Base-by-base conservation (phyloP, 1,140 invertebrate species). In the Diprion similis region DNA sequence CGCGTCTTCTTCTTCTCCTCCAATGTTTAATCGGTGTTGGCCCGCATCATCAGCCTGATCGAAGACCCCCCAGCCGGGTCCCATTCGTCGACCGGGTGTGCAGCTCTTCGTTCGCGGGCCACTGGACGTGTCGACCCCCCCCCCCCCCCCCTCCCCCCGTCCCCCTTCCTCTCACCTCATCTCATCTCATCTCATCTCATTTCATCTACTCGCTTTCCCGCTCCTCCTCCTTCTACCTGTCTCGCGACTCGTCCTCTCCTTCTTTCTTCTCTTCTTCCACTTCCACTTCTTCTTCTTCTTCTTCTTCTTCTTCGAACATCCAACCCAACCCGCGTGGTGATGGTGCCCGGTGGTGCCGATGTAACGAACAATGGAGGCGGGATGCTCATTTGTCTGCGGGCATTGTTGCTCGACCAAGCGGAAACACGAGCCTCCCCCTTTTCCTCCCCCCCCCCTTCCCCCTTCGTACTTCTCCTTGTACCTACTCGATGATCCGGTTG, bases 331-430 rank as follows among this genome's bases (percentile, higher is more conserved):
- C 51, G 51, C 51, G 51, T 59, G 11, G 51, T 59, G 24, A 37
- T 37, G 51, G 51, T 59, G 51, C 11, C n/a, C 11, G 11, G 76
- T 77, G 78, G 81, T 85, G 82, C 82, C 83, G 81, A 86, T 85
- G 80, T 79, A 83, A 79, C 81, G 83, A 87, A 87, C 85, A 87
- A 87, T 87, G 83, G 82, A 86, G 85, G 86, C 85, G 85, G 86
- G 85, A 87, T 87, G 86, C 85, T 87, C 86, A 88, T 88, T 87
- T 88, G 86, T 88, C 86, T 87, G 85, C 83, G 82, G 81, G 85
- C 82, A 88, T 88, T 86, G 85, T 87, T 88, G 84, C 82, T 83
- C 80, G 81, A 78, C 80, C 85, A 80, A 80, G 80, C 82, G 82
- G 87, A 87, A 86, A 87, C 82, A 85, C 84, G 85, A 88, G 85